These are phyloP conservation scores for Thalassaphorura encarpata DNA, from an alignment of 1,140 invertebrate genomes.

Conservation along the genomic window DNA sequence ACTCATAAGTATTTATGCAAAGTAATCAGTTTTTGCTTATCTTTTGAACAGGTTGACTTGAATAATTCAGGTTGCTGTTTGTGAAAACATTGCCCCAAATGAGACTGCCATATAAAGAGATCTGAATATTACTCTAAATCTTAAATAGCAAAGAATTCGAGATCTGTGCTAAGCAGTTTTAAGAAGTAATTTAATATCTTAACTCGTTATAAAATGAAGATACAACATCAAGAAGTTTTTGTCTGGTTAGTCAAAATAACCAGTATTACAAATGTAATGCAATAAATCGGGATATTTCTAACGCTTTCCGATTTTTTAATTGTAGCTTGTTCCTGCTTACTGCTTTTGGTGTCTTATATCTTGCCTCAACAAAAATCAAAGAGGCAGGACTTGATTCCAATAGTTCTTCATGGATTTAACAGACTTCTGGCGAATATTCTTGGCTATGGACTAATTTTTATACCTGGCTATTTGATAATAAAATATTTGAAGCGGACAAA, in stretches of 20 bases:
- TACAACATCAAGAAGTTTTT: constrained; percentile 20
- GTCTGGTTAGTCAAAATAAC: constrained; percentile 20
- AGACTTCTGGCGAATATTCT: constrained; percentile 66
- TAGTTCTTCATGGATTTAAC: constrained; percentile 55
- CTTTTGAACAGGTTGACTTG: too few relatives aligned
- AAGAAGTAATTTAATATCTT: too few relatives aligned
- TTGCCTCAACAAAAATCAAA: constrained; percentile 45
- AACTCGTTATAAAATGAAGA: constrained; percentile 3
- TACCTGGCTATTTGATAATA: constrained; percentile 75
- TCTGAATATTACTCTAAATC: too few relatives aligned
- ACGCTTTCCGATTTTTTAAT: constrained; percentile 14
- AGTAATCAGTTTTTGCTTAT: too few relatives aligned
- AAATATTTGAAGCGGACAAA: constrained; percentile 69
- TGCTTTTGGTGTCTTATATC: constrained; percentile 44
- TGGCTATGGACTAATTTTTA: constrained; percentile 77
- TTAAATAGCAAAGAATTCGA: too few relatives aligned
- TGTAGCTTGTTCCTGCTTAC: constrained; percentile 42
- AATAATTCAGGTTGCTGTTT: too few relatives aligned
- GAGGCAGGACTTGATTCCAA: constrained; percentile 35
- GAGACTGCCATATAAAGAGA: too few relatives aligned
- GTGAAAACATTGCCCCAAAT: too few relatives aligned
- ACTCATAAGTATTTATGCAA: too few relatives aligned
- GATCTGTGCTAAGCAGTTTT: too few relatives aligned
- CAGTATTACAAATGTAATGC: too few relatives aligned
- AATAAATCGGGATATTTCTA: too few relatives aligned